These are phyloP conservation scores for Spilarctia lutea DNA, from an alignment of 2,888 invertebrate species.

Conservation along the genomic window DNA sequence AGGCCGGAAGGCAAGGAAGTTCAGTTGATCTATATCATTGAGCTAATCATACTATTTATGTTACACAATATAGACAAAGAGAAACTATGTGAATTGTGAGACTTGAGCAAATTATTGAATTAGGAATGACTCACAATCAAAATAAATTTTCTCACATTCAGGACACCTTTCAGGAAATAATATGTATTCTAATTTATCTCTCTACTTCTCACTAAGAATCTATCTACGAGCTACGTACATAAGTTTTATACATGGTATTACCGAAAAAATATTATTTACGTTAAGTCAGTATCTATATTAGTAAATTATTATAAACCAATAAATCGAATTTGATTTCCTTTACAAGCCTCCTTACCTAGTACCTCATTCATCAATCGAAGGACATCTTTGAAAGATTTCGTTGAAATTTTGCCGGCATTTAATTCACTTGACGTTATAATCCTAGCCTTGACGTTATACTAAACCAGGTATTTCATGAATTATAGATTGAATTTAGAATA, in stretches of 20 bases:
- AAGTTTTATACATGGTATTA: too few species aligned
- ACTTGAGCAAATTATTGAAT: too few species aligned
- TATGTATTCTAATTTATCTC: background rate
- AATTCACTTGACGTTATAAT: constrained; percentile 49
- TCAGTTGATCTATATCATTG: too few species aligned
- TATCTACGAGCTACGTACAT: rapidly evolving
- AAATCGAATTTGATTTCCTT: background rate
- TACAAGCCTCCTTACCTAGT: background rate
- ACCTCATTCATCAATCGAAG: constrained; percentile 36
- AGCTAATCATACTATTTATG: too few species aligned
- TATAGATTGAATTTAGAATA: constrained; percentile 30
- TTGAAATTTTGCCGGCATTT: constrained; percentile 25
- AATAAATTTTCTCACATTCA: background rate
- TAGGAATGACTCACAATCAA: background rate
- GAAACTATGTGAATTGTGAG: too few species aligned
- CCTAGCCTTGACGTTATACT: constrained; percentile 42
- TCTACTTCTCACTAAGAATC: background rate
- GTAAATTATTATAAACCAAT: background rate
- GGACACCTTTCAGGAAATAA: background rate
- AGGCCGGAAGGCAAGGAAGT: too few species aligned
- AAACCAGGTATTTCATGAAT: constrained; percentile 52
- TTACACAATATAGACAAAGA: too few species aligned
- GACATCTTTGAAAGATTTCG: constrained; percentile 33
- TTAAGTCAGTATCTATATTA: background rate
- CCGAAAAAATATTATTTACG: background rate